phyloP scores from a whole-genome alignment of 2,888 invertebrate genomes.

The Tuta absoluta region DNA sequence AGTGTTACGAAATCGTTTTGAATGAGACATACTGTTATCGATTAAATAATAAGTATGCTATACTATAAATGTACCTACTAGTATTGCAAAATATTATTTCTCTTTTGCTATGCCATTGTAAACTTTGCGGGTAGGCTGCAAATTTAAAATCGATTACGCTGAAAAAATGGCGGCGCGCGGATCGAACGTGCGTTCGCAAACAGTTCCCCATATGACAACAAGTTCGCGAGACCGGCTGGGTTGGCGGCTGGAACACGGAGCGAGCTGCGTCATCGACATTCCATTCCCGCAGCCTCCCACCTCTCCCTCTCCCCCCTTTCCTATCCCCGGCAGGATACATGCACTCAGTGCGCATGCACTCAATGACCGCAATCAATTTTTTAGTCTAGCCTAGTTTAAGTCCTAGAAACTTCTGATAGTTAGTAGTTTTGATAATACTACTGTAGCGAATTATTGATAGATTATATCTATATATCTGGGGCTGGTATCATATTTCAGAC shows the following conservation, averaged over 20 bases:
- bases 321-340: conserved; percentile 40
- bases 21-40: no score
- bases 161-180: conserved; percentile 24
- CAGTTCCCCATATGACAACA: conserved; percentile 77
- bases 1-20: no score
- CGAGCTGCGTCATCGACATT: conserved; percentile 73
- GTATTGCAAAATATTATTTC: no score
- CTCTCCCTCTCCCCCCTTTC: conserved; percentile 44
- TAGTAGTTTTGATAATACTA: background rate
- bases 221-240: conserved; percentile 65
- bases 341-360: conserved; percentile 75
- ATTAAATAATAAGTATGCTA: no score
- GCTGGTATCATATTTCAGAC: background rate
- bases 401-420: background rate
- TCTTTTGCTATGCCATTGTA: background rate
- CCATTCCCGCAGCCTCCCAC: conserved; percentile 64
- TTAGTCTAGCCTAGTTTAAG: conserved; percentile 36
- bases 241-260: conserved; percentile 43
- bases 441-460: background rate
- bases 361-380: conserved; percentile 62
- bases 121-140: conserved; percentile 7
- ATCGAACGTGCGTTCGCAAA: conserved; percentile 10
- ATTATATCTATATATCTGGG: background rate
- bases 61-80: no score
- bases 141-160: background rate